These are phyloP conservation scores for Eueremaeus valkanovi DNA, from an alignment of 2,888 invertebrate species.

Conservation along the genomic window DNA sequence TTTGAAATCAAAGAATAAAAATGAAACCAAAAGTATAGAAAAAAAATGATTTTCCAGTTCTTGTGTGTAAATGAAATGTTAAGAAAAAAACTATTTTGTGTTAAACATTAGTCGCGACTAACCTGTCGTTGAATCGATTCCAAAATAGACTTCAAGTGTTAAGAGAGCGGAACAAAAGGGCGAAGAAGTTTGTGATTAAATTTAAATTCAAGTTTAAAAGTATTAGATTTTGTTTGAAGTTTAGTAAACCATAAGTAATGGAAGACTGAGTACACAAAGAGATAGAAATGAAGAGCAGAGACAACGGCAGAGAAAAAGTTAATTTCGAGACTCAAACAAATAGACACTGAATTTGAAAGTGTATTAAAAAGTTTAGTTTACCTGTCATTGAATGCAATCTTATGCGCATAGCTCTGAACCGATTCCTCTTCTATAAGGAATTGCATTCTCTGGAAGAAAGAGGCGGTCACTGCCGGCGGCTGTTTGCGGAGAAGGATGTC, in stretches of 20 bases:
- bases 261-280: no score
- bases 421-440: slow-evolving; percentile 98
- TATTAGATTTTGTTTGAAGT: no score
- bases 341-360: background rate
- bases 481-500: slow-evolving; percentile 93
- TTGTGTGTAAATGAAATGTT: background rate
- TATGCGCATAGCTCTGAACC: slow-evolving; percentile 95
- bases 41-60: no score
- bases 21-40: no score
- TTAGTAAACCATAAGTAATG: slow-evolving; percentile 49
- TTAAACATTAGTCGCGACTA: no score
- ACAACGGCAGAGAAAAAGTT: slow-evolving; percentile 22
- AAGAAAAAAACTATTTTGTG: background rate
- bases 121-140: slow-evolving; percentile 50
- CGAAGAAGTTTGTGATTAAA: slow-evolving; percentile 28
- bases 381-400: slow-evolving; percentile 98
- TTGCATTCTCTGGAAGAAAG: slow-evolving; percentile 94
- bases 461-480: slow-evolving; percentile 91
- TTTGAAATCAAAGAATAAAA: no score
- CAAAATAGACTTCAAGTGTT: slow-evolving; percentile 49
- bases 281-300: slow-evolving; percentile 30
- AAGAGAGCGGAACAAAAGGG: slow-evolving; percentile 44
- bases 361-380: slow-evolving; percentile 61
- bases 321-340: background rate
- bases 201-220: no score